A percentile compares a stretch with the other conserved stretches of the same genome.
Conservation (phyloP, 2,113 vertebrate species). For the Rhinopomastus cyanomelas region DNA sequence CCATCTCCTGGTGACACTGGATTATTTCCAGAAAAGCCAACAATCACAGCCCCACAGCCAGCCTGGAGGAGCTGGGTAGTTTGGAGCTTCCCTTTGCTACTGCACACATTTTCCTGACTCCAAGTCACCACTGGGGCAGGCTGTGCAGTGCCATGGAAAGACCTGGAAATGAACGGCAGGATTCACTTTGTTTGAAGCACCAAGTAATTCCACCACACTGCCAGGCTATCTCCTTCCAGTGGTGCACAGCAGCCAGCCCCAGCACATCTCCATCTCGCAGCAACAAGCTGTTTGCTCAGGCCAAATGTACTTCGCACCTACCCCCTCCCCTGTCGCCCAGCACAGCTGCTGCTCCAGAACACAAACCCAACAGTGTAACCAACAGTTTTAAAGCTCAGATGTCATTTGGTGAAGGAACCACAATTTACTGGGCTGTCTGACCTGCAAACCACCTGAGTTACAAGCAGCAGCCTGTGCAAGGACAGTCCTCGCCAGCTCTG, state of each 20-base stretch:
- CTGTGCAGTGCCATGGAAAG: background rate
- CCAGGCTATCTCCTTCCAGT: background rate
- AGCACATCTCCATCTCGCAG: background rate
- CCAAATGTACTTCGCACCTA: constrained; percentile 10
- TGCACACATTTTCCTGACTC: background rate
- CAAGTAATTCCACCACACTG: background rate
- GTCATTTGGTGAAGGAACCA: constrained; percentile 17
- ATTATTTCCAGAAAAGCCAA: background rate
- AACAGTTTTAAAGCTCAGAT: background rate
- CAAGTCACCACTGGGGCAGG: background rate
- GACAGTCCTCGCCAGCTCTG: background rate
- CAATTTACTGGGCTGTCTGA: background rate
- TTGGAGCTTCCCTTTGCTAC: background rate
- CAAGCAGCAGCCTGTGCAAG: background rate
- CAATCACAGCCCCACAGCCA: background rate
- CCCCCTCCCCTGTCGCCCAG: background rate
- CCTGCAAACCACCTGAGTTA: background rate
- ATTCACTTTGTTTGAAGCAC: background rate
- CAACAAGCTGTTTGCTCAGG: background rate
- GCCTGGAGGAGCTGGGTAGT: background rate
- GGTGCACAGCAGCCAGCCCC: background rate
- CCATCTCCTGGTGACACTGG: background rate
- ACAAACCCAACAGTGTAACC: background rate
- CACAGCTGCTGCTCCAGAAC: background rate
- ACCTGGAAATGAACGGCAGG: background rate